Evolutionary conservation across 2,113 vertebrate species (phyloP), one percentile per base, ranked within the genome.

Genomic region (Cynopterus brachyotis): DNA sequence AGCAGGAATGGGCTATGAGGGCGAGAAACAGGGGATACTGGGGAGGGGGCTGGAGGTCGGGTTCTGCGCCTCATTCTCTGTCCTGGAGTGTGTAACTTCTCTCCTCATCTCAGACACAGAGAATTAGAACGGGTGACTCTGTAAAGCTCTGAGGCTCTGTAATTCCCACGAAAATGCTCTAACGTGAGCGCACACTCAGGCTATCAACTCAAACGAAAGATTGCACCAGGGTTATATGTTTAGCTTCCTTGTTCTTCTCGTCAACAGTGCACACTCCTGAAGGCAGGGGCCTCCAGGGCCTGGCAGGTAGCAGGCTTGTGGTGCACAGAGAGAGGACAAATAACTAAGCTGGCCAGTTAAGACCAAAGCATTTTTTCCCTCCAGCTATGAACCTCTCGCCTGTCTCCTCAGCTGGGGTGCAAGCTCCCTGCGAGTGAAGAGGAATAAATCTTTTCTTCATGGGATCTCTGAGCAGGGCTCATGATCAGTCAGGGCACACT

Each of bases 21-120:
- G 3, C 2, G 3, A 60, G 19, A 2, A 0, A 32, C 37, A 2
- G 9, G 55, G 57, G 26, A 3, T 32, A 2, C 1, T 3, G 0
- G 22, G 6, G 5, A 12, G 5, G 75, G 72, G 28, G 13, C 28
- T 0, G 60, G 85, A 45, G 57, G 10, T 12, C 22, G 57, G 50
- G 83, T 20, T 30, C 35, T 22, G 45, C 5, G 26, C 40, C 12
- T 6, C 0, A 0, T 70, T 24, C 37, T 50, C 69, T 2, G 2
- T 10, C 55, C 64, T 60, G 9, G 50, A 35, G 24, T 6, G 5
- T 3, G 78, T 7, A 5, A 12, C 45, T 69, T 70, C 73, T 53
- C 37, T 81, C 26, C 70, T 69, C 32, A 32, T 30, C 17, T 6
- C 50, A 75, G 72, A 84, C n/a, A 28, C 0, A 6, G 59, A 24